These are phyloP conservation scores for Drosophila funebris DNA, from an alignment of 1,140 invertebrate genomes.

Conservation along the genomic window DNA sequence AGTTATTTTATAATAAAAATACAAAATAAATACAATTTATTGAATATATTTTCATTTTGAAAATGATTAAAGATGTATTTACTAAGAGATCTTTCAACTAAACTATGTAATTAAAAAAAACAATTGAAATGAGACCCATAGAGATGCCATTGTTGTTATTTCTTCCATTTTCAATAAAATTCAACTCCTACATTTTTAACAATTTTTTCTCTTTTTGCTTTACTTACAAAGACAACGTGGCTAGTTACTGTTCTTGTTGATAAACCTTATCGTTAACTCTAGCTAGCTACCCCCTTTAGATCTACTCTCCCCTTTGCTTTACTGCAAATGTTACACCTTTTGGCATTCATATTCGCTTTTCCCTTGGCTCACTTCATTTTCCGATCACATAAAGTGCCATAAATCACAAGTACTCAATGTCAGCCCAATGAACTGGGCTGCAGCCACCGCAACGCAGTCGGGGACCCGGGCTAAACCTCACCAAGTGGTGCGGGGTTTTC, in stretches of 20 bases:
- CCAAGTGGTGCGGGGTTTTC: neutral
- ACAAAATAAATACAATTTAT: too few species aligned
- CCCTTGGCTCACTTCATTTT: neutral
- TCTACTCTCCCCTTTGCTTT: neutral
- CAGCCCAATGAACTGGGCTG: conserved; percentile 75
- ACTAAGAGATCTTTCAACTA: too few species aligned
- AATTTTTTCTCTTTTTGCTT: too few species aligned
- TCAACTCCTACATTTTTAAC: too few species aligned
- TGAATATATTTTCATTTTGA: too few species aligned
- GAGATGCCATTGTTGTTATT: too few species aligned
- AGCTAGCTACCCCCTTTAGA: neutral
- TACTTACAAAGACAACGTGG: too few species aligned
- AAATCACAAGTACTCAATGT: conserved; percentile 81
- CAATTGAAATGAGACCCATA: too few species aligned
- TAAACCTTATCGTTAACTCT: neutral
- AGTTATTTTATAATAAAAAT: too few species aligned
- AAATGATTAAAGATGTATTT: too few species aligned
- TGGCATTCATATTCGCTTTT: neutral
- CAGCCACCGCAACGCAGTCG: neutral
- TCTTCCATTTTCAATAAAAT: too few species aligned
- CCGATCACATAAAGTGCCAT: conserved; percentile 56
- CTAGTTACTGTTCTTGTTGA: neutral
- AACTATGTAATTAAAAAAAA: too few species aligned
- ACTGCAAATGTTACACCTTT: conserved; percentile 41
- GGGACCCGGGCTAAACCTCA: neutral